Evolutionary conservation across 2,888 invertebrate species (phyloP), one percentile per base, ranked within the genome.

Genomic region (Cordylochernes scorpioides): DNA sequence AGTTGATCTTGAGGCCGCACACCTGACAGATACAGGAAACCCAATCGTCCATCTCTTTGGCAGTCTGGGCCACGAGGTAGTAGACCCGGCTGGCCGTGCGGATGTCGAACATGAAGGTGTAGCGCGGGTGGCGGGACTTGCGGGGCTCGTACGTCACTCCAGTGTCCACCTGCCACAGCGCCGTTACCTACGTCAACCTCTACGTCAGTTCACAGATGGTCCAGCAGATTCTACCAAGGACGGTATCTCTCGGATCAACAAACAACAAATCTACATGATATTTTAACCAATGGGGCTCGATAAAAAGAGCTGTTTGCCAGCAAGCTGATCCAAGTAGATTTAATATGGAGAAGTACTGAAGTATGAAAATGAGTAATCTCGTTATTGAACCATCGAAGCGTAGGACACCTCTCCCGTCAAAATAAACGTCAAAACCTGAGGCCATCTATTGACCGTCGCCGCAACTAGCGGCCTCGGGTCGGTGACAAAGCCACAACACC

Each of bases 21-120:
- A 82, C 80, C 53, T 71, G 68, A 53, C 88, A 88, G 42, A 91
- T 74, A 35, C 73, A 77, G 47, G 75, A 72, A 7, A 88, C 86
- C 91, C 91, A 91, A 51, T 71, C 71, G 44, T 71, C 72, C 86
- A 91, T 86, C 46, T 86, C 84, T 25, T 65, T 63, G 50, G 84
- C 82, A 17, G 71, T 71, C 44, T 84, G 82, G 1, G 86, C 82
- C 34, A 84, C 84, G 42, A 91, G 60, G 52, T 80, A 86, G 51
- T 86, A 91, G 17, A 71, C 74, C 42, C 88, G 63, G 40, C 72
- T 71, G 18, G 77, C 73, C 29, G 82, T 84, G 50, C 72, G 71
- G 21, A 84, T 71, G 44, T 77, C 75, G 50, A 84, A 84, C 59
- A 82, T 78, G 48, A 66, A 69, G 47, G 74, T 67, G 45, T 71